phyloP scores from a whole-genome alignment of 2,797 vertebrate genomes.

The Sebastes hubbsi region DNA sequence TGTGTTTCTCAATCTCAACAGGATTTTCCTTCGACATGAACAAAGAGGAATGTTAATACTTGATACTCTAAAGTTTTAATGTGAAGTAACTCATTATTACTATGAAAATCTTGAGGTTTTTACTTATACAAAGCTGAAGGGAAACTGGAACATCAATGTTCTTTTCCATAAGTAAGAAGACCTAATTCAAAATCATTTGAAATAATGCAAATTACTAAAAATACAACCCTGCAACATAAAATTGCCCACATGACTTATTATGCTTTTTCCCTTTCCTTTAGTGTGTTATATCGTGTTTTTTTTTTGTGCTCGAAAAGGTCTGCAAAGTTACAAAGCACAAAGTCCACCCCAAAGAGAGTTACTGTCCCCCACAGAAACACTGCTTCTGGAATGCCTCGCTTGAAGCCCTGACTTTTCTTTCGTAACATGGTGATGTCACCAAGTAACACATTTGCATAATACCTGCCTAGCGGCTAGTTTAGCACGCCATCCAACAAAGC shows the following conservation, averaged over 20 bases:
- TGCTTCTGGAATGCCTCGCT: too few species aligned
- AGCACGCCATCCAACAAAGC: too few species aligned
- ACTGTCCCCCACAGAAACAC: neutral
- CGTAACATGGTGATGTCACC: too few species aligned
- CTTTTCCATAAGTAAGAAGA: neutral
- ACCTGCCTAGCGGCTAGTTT: too few species aligned
- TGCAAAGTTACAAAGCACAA: neutral
- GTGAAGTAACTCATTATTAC: neutral
- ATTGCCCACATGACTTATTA: neutral
- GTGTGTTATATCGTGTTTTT: neutral
- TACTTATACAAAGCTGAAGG: neutral
- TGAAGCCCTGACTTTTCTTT: too few species aligned
- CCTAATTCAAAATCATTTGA: neutral
- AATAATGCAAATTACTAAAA: neutral
- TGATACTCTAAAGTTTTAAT: neutral
- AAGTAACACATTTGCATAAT: too few species aligned
- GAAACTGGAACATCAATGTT: neutral
- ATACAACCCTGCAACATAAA: neutral
- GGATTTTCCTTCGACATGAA: slow-evolving; percentile 47
- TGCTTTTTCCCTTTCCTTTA: neutral
- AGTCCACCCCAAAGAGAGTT: neutral
- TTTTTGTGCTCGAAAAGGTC: neutral
- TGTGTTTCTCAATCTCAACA: slow-evolving; percentile 30
- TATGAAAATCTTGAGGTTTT: neutral
- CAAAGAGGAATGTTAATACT: slow-evolving; percentile 28